Percentiles rank a stretch among this genome's conserved stretches.
Conservation (phyloP, 1,140 invertebrate species). For the Achatina immaculata region DNA sequence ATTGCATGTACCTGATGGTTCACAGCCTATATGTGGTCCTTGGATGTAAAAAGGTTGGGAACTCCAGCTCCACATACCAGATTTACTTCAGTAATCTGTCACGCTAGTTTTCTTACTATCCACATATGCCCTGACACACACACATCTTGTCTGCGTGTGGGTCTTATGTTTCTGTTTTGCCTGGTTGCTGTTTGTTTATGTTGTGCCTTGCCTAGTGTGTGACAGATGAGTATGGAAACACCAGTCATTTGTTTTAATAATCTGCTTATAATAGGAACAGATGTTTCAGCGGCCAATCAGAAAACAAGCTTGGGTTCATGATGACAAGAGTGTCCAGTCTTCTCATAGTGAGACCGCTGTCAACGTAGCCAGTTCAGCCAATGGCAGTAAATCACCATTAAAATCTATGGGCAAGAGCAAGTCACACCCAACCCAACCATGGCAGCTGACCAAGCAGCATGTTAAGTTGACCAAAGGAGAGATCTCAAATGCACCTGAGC, state of each 20-base stretch:
- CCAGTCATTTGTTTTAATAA: constrained; percentile 1
- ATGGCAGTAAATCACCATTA: background rate
- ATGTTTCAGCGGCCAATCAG: constrained; percentile 9
- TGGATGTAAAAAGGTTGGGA: too few relatives aligned
- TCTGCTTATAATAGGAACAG: constrained; percentile 8
- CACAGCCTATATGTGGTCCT: too few relatives aligned
- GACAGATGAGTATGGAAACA: too few relatives aligned
- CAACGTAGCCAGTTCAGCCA: background rate
- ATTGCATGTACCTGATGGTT: too few relatives aligned
- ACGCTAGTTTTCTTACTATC: too few relatives aligned
- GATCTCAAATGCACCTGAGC: constrained; percentile 48
- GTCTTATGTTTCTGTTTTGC: too few relatives aligned
- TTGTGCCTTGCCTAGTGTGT: too few relatives aligned
- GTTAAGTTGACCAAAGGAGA: constrained; percentile 59
- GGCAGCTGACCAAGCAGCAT: constrained; percentile 66
- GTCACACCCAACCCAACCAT: constrained; percentile 59
- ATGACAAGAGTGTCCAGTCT: background rate
- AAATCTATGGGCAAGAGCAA: constrained; percentile 6
- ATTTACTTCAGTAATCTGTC: too few relatives aligned
- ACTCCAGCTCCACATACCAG: too few relatives aligned
- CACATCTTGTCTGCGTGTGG: too few relatives aligned
- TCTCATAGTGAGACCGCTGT: background rate
- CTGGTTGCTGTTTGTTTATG: too few relatives aligned
- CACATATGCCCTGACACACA: too few relatives aligned
- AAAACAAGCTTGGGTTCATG: constrained; percentile 22